phyloP scores from a whole-genome alignment of 2,888 invertebrate genomes.

The Diachrysia chrysitis region DNA sequence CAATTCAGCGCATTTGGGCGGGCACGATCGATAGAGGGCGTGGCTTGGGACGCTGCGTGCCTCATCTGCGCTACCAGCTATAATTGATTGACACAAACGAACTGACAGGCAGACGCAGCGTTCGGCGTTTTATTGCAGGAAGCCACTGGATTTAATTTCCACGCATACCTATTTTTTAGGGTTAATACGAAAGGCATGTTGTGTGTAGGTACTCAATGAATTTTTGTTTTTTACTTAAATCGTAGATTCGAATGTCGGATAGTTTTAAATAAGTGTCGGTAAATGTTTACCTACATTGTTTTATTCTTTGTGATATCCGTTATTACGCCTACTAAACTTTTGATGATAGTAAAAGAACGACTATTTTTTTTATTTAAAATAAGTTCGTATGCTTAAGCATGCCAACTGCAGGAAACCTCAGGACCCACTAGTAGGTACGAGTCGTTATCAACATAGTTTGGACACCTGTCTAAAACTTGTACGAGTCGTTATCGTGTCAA shows the following conservation, averaged over 20 bases:
- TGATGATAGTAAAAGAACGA: too few species aligned
- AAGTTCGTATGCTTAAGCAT: too few species aligned
- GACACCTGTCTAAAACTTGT: not conserved
- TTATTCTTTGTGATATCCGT: too few species aligned
- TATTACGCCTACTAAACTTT: too few species aligned
- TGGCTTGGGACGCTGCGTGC: slow-evolving; percentile 80
- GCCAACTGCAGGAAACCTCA: too few species aligned
- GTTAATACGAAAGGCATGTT: slow-evolving; percentile 36
- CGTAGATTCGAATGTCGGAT: not conserved
- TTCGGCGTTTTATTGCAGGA: slow-evolving; percentile 78
- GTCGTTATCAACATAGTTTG: not conserved
- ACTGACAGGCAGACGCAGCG: slow-evolving; percentile 80
- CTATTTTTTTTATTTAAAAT: too few species aligned
- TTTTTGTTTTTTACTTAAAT: not conserved
- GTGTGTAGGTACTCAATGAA: slow-evolving; percentile 22
- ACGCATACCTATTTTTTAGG: slow-evolving; percentile 53
- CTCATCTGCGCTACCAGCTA: slow-evolving; percentile 75
- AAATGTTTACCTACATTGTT: too few species aligned
- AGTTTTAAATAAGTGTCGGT: too few species aligned
- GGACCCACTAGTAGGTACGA: too few species aligned
- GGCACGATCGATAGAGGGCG: slow-evolving; percentile 83
- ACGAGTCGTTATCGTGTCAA: too few species aligned
- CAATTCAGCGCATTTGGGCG: slow-evolving; percentile 81
- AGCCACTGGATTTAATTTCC: slow-evolving; percentile 69
- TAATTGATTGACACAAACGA: slow-evolving; percentile 87